Evolutionary conservation across 1,140 invertebrate species (phyloP).

Genomic region (Oryctes rhinoceros): DNA sequence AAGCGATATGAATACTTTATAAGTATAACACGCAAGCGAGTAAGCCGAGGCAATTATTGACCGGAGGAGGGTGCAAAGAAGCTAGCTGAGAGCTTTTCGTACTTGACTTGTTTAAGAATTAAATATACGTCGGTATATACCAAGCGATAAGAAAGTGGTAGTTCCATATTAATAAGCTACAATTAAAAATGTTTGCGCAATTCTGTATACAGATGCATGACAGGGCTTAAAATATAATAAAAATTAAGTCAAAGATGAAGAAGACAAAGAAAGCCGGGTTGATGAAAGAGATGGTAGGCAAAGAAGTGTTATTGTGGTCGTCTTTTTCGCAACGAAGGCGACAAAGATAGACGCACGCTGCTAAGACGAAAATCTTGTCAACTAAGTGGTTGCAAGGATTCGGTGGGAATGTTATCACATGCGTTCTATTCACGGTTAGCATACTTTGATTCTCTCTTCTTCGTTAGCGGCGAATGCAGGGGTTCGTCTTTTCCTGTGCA

Average conservation of each 20-base stretch:
- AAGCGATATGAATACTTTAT: constrained; percentile 19
- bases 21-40: neutral
- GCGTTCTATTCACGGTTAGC: constrained; percentile 47
- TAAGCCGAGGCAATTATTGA: constrained; percentile 13
- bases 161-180: too few species aligned
- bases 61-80: neutral
- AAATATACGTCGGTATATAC: neutral
- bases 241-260: neutral
- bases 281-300: neutral
- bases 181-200: too few species aligned
- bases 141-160: neutral
- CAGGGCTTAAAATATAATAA: neutral
- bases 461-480: neutral
- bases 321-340: neutral
- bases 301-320: neutral
- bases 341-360: neutral
- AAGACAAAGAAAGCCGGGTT: neutral
- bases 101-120: neutral
- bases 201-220: too few species aligned
- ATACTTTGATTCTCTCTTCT: constrained; percentile 22
- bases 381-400: constrained; percentile 55
- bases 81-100: neutral
- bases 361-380: constrained; percentile 57
- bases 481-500: too few species aligned
- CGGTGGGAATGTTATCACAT: constrained; percentile 56